A percentile compares a stretch with the other conserved stretches of the same genome.
These are phyloP conservation scores for Helostoma temminkii DNA, from an alignment of 2,797 vertebrate genomes.

Conservation along the genomic window DNA sequence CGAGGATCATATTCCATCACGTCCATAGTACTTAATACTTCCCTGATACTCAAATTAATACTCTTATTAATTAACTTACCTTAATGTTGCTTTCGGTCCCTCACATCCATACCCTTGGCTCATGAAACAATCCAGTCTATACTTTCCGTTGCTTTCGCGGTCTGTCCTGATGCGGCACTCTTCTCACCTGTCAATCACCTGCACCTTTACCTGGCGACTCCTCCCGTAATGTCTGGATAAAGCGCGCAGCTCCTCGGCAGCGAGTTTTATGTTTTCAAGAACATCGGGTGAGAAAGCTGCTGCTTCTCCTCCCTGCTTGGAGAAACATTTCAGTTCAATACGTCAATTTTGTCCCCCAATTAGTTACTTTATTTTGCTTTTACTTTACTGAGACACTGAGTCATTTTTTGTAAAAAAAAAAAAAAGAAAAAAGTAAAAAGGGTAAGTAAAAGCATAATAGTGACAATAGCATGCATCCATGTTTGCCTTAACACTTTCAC, in stretches of 20 bases:
- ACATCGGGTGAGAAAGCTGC: no score
- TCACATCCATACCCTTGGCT: slow-evolving; percentile 33
- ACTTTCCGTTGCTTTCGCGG: slow-evolving; percentile 7
- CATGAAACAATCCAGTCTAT: slow-evolving; percentile 17
- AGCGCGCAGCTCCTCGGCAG: slow-evolving; percentile 22
- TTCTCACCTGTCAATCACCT: slow-evolving; percentile 64
- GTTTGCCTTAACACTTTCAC: no score
- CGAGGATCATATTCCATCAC: not conserved
- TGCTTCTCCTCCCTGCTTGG: no score
- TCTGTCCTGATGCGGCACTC: slow-evolving; percentile 33
- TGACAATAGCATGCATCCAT: no score
- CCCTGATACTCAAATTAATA: not conserved
- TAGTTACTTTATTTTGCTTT: no score
- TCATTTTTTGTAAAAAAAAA: no score
- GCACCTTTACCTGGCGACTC: slow-evolving; percentile 41
- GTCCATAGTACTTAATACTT: not conserved
- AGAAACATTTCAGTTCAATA: no score
- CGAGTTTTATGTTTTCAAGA: no score
- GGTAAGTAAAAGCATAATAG: no score
- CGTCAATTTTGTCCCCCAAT: no score
- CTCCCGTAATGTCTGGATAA: slow-evolving; percentile 62
- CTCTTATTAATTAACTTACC: slow-evolving; percentile 28
- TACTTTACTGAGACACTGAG: no score
- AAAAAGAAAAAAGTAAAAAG: no score
- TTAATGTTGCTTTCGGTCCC: slow-evolving; percentile 18